phyloP scores from a whole-genome alignment of 2,888 invertebrate species.

The Cryptus armator region DNA sequence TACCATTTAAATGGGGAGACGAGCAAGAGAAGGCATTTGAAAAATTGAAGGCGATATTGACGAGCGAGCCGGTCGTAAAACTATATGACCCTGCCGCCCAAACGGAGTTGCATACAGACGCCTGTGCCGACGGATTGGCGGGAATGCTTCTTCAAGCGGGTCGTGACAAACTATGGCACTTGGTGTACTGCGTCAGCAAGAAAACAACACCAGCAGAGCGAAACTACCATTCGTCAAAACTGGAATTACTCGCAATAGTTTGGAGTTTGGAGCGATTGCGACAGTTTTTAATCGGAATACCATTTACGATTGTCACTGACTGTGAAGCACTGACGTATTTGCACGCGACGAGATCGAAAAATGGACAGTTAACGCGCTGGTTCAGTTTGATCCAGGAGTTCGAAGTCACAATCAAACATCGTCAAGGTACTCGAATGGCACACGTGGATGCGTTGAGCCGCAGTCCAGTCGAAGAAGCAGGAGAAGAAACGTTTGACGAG shows the following conservation, averaged over 20 bases:
- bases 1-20: too few relatives aligned
- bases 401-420: conserved; percentile 66
- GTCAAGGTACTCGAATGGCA: conserved; percentile 68
- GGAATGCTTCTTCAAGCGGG: conserved; percentile 66
- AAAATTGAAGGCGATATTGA: conserved; percentile 3
- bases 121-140: conserved; percentile 20
- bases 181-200: conserved; percentile 72
- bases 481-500: conserved; percentile 34
- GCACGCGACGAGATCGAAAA: conserved; percentile 22
- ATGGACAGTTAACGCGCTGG: not conserved
- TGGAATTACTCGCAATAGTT: conserved; percentile 49
- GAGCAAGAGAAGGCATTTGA: conserved; percentile 16
- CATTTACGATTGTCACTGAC: conserved; percentile 71
- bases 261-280: conserved; percentile 36
- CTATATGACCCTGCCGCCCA: conserved; percentile 33
- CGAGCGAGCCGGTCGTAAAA: conserved; percentile 26
- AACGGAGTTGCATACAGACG: conserved; percentile 55
- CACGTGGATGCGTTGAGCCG: conserved; percentile 70
- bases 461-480: conserved; percentile 59
- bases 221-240: conserved; percentile 72
- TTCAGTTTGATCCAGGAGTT: not conserved
- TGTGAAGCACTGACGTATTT: conserved; percentile 71
- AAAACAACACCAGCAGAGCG: conserved; percentile 71
- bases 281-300: conserved; percentile 21
- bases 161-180: conserved; percentile 54